Evolutionary conservation across 2,797 vertebrate species (phyloP).

Genomic region (Nyctalus aviator): DNA sequence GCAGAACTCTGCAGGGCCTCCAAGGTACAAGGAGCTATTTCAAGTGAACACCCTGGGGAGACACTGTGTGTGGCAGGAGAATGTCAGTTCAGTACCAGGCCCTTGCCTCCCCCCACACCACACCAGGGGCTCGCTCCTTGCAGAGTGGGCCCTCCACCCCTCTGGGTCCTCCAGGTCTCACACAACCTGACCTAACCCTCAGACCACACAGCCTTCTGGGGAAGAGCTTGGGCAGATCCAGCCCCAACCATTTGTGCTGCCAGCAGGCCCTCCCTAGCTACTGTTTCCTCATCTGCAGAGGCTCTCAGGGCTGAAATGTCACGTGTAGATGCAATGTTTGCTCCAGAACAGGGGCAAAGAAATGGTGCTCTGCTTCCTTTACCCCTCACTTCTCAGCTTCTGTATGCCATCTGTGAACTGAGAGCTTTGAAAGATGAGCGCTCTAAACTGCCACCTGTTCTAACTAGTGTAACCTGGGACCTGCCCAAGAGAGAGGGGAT

Average conservation of each 20-base stretch:
- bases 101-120: background rate
- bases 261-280: background rate
- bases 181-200: background rate
- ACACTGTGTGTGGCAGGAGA: background rate
- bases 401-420: background rate
- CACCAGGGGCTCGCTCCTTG: background rate
- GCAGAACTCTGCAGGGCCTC: conserved; percentile 26
- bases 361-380: background rate
- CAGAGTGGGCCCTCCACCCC: too few relatives aligned
- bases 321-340: background rate
- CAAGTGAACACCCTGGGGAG: conserved; percentile 34
- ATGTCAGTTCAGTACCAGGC: background rate
- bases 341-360: background rate
- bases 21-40: conserved; percentile 62
- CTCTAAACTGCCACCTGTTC: background rate
- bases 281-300: background rate
- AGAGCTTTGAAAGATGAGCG: background rate
- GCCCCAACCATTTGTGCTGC: too few relatives aligned
- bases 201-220: background rate
- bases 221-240: background rate
- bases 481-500: background rate
- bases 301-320: background rate
- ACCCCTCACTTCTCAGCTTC: background rate
- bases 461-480: background rate
- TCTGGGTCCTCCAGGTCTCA: background rate